Evolutionary conservation across 2,888 invertebrate genomes (phyloP), one percentile per base, ranked within the genome.

Genomic region (Asteroscopus sphinx): DNA sequence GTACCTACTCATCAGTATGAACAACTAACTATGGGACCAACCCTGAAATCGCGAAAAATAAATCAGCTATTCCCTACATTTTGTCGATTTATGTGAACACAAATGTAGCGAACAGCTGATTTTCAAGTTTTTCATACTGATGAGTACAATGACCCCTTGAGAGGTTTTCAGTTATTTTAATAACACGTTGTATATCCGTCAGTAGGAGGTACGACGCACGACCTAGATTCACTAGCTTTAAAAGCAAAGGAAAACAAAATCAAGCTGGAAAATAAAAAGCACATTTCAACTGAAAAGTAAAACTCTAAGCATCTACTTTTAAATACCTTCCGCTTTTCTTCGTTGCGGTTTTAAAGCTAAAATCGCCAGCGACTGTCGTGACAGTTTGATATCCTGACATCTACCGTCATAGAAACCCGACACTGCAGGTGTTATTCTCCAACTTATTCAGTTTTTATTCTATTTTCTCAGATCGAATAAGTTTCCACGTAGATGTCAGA

Each of bases 401-500:
- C 45, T 13, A 63, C 51, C 52, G 44, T 48, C 56, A 56, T 48
- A 16, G 47, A 37, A 56, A 68, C 55, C 16, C 36, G 33, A 56
- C 35, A 45, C 45, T 63, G 70, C 56, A 63, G 69, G 56, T 63
- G 45, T 69, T 68, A 68, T 52, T 47, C 12, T 21, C 37, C 9
- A 48, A 48, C 37, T 48, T 53, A 69, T 64, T 42, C 52, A 48
- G 45, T 56, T 69, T 69, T 56, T 48, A 48, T 52, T 63, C 37
- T 4, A 35, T 40, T 66, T 55, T 47, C 47, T 53, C 15, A 25
- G 12, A 68, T 40, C 32, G 51, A 33, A 51, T 45, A 63, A 56
- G 28, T 63, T 68, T 63, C 17, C 16, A 51, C 55, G 47, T 62
- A 46, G 42, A 51, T 17, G 21, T 44, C 44, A 25, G 28, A 33